phyloP scores from a whole-genome alignment of 2,797 vertebrate genomes.

The Benthosema pterotum region DNA sequence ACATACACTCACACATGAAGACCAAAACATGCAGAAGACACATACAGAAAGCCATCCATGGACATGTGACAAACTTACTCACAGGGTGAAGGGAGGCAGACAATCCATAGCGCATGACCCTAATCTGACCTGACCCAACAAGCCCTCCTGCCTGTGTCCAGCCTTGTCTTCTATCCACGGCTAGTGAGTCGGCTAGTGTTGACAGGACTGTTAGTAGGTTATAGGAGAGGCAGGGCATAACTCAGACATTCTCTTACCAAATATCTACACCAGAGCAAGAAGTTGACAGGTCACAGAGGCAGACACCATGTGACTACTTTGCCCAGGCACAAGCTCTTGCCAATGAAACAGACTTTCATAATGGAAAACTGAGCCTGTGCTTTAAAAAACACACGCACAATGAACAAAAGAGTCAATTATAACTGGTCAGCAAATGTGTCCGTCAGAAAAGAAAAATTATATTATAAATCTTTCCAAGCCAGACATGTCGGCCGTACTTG shows the following conservation, averaged over 20 bases:
- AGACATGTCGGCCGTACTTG: too few species aligned
- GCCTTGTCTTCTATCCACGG: slow-evolving; percentile 33
- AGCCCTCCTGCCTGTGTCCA: slow-evolving; percentile 12
- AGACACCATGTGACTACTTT: too few species aligned
- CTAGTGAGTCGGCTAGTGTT: slow-evolving; percentile 1
- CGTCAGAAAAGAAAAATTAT: too few species aligned
- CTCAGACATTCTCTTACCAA: slow-evolving; percentile 10
- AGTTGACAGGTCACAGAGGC: too few species aligned
- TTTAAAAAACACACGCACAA: too few species aligned
- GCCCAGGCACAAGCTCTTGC: too few species aligned
- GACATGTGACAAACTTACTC: background rate
- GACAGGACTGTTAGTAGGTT: slow-evolving; percentile 29
- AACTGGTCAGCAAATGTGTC: too few species aligned
- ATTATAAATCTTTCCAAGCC: too few species aligned
- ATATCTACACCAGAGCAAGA: background rate
- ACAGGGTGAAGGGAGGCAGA: slow-evolving; percentile 20
- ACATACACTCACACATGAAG: slow-evolving; percentile 2
- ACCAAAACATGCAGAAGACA: background rate
- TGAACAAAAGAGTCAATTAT: too few species aligned
- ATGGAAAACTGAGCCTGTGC: too few species aligned
- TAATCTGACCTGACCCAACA: slow-evolving; percentile 15
- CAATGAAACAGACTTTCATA: too few species aligned
- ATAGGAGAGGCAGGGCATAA: slow-evolving; percentile 14
- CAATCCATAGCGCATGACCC: slow-evolving; percentile 28
- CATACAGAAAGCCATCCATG: background rate